A percentile compares a stretch with the other conserved stretches of the same genome.
Conservation (phyloP, 2,797 vertebrate genomes). For the Cynopterus sphinx region DNA sequence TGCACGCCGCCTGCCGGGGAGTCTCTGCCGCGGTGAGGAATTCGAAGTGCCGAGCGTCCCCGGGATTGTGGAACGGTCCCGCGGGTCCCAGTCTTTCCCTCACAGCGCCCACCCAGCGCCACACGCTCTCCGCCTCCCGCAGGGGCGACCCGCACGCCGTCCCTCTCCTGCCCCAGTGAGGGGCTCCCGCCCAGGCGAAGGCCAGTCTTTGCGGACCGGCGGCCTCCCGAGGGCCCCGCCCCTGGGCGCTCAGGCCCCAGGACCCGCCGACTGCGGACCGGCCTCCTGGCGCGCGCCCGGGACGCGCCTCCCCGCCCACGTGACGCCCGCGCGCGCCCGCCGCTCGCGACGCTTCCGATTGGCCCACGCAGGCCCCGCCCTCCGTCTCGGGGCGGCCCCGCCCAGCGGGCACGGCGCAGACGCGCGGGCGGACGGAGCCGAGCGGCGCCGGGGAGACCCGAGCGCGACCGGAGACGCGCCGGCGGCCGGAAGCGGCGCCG, state of each 20-base stretch:
- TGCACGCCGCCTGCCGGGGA: not conserved
- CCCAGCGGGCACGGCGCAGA: not conserved
- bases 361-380: not conserved
- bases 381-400: not conserved
- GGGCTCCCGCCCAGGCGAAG: too few relatives aligned
- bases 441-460: not conserved
- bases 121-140: not conserved
- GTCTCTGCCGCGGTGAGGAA: not conserved
- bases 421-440: not conserved
- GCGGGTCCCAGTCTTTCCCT: not conserved
- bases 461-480: not conserved
- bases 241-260: accelerated
- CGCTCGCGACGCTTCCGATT: not conserved
- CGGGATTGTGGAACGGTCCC: not conserved
- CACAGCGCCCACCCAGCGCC: not conserved
- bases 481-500: slow-evolving; percentile 61
- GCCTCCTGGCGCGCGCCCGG: accelerated
- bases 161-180: not conserved
- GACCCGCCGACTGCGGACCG: not conserved
- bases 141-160: accelerated
- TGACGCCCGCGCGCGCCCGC: not conserved
- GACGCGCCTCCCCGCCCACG: accelerated
- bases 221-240: accelerated
- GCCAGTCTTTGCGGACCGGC: not conserved
- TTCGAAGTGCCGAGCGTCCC: not conserved